A percentile compares a stretch with the other conserved stretches of the same genome.
Evolutionary conservation across 2,113 vertebrate species (phyloP).

Genomic region (Aegithalos caudatus): DNA sequence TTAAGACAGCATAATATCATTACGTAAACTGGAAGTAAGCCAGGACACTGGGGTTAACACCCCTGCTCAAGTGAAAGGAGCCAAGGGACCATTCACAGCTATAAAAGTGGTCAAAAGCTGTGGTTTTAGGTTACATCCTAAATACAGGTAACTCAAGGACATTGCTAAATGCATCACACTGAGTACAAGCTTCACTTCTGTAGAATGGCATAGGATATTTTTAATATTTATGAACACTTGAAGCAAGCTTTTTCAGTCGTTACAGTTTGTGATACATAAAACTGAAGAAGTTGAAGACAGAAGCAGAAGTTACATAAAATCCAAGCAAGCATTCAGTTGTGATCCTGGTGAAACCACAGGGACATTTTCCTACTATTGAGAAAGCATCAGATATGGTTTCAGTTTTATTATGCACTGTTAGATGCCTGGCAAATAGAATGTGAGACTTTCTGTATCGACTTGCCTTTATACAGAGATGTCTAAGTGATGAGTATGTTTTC

Average conservation of each 20-base stretch:
- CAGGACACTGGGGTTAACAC: constrained; percentile 39
- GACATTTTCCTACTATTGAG: not conserved
- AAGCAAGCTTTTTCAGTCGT: not conserved
- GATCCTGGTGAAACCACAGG: not conserved
- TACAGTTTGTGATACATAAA: not conserved
- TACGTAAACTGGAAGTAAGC: not conserved
- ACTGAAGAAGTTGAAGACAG: not conserved
- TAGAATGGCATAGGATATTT: not conserved
- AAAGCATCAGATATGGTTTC: not conserved
- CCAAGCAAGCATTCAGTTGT: not conserved
- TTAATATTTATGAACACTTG: not conserved
- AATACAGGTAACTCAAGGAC: constrained; percentile 35
- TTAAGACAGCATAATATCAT: not conserved
- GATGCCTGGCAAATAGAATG: not conserved
- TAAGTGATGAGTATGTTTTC: not conserved
- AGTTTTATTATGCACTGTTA: not conserved
- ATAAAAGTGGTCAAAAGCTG: constrained; percentile 26
- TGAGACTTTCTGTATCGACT: not conserved
- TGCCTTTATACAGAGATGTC: not conserved
- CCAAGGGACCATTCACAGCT: constrained; percentile 13
- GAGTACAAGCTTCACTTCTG: not conserved
- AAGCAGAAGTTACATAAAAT: not conserved
- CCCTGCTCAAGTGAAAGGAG: constrained; percentile 11
- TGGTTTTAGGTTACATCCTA: constrained; percentile 39
- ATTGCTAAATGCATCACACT: not conserved